Base-by-base conservation (phyloP, 2,888 invertebrate species). In the Pandemis heparana region DNA sequence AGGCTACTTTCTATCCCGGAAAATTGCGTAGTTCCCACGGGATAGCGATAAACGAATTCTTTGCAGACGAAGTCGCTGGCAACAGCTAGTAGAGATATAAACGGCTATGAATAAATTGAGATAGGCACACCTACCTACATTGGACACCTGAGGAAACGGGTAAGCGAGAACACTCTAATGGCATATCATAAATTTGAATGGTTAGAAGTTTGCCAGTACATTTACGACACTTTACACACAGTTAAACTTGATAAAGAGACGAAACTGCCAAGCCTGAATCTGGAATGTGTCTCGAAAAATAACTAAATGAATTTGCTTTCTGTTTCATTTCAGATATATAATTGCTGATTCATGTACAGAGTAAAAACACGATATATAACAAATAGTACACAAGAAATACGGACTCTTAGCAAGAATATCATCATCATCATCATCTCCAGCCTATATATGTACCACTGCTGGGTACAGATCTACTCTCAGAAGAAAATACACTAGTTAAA, bases 171-270 rank as follows among this genome's bases (percentile, higher is more conserved):
- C 74, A 73, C 72, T 71, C 74, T 76, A 75, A 75, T 72, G 75
- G 66, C 70, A 70, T 66, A 73, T 74, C 74, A 76, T 77, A 75
- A 77, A 75, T 77, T 77, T 70, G 71, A 75, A 73, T 71, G 73
- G 75, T 75, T 75, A 72, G 75, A 79, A 77, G 76, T 79, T 79
- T 77, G 76, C 74, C 79, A 75, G 77, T 79, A 81, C 81, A 81
- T 80, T 81, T 78, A 79, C 79, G 77, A 80, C 79, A 80, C 79
- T 79, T 81, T 79, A 81, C 82, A 81, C 82, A 77, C 80, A 79
- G 81, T 82, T 82, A 77, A 82, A 82, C 79, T 78, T 80, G 79
- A 81, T 79, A 80, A 81, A 81, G 78, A 79, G 80, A 75, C 74
- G 75, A 73, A 70, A 76, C 62, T 69, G 65, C 70, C 63, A 64